Conservation (phyloP, 2,888 invertebrate species). For the Trachelus stipa region DNA sequence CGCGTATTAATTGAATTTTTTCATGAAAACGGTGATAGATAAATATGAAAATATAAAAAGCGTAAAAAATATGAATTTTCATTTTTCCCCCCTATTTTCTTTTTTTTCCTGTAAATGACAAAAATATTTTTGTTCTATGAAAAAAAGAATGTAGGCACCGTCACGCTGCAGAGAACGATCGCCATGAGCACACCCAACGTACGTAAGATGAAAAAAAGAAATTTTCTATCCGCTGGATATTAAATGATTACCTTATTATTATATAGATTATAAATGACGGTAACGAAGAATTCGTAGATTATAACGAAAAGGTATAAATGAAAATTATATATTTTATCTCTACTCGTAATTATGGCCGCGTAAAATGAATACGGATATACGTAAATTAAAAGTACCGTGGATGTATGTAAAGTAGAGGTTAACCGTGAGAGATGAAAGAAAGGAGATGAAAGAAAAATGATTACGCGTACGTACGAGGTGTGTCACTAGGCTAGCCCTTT, state of each 20-base stretch:
- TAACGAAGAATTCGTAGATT: conserved; percentile 41
- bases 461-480: conserved; percentile 45
- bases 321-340: conserved; percentile 63
- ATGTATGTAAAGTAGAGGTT: conserved; percentile 49
- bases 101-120: background rate
- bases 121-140: background rate
- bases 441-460: conserved; percentile 23
- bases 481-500: conserved; percentile 48
- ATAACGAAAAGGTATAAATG: conserved; percentile 42
- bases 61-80: background rate
- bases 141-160: background rate
- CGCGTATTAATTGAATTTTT: background rate
- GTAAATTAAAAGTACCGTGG: conserved; percentile 48
- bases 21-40: background rate
- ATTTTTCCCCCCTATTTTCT: background rate
- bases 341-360: conserved; percentile 55
- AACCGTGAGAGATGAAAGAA: conserved; percentile 25
- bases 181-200: conserved; percentile 38
- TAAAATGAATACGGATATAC: conserved; percentile 44
- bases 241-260: conserved; percentile 37
- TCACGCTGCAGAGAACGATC: conserved; percentile 42
- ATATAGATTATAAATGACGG: conserved; percentile 30
- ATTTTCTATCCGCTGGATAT: conserved; percentile 39
- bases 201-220: conserved; percentile 38
- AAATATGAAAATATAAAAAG: background rate